Conservation (phyloP, 2,888 invertebrate genomes). For the Drosophila emarginata region DNA sequence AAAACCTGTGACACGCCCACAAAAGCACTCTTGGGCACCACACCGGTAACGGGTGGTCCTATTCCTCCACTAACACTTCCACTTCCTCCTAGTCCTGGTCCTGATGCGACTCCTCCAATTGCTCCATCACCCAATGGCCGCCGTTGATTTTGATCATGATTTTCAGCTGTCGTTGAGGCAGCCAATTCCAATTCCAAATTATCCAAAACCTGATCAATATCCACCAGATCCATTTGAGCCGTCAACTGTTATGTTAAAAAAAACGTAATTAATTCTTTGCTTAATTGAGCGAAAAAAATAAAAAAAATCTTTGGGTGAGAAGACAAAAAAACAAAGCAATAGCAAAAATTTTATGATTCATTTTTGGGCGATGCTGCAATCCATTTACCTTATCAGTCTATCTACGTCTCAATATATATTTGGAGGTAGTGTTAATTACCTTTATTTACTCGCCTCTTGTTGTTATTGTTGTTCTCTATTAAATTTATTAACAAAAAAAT, state of each 20-base stretch:
- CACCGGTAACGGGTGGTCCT: not conserved
- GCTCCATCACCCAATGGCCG: conserved; percentile 55
- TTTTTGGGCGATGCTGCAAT: not conserved
- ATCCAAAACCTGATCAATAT: conserved; percentile 92
- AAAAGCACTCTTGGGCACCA: conserved; percentile 78
- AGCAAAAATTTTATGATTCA: not conserved
- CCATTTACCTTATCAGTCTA: not conserved
- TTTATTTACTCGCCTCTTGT: conserved; percentile 7
- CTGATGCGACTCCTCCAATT: conserved; percentile 24
- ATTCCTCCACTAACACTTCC: too few species aligned
- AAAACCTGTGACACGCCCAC: conserved; percentile 86
- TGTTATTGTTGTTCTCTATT: conserved; percentile 1
- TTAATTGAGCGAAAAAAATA: not conserved
- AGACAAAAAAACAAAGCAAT: conserved; percentile 1
- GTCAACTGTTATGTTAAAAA: not conserved
- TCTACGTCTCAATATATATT: not conserved
- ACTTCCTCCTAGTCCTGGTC: not conserved
- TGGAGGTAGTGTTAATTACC: not conserved
- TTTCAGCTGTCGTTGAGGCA: conserved; percentile 60
- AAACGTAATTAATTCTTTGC: conserved; percentile 41
- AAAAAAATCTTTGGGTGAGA: not conserved
- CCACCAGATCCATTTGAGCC: conserved; percentile 84
- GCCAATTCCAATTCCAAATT: conserved; percentile 90
- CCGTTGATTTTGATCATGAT: conserved; percentile 36
- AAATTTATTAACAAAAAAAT: conserved; percentile 19